These are phyloP conservation scores for Apostichopus japonicus DNA, from an alignment of 35 echinoderm and acorn worm species.

Conservation along the genomic window DNA sequence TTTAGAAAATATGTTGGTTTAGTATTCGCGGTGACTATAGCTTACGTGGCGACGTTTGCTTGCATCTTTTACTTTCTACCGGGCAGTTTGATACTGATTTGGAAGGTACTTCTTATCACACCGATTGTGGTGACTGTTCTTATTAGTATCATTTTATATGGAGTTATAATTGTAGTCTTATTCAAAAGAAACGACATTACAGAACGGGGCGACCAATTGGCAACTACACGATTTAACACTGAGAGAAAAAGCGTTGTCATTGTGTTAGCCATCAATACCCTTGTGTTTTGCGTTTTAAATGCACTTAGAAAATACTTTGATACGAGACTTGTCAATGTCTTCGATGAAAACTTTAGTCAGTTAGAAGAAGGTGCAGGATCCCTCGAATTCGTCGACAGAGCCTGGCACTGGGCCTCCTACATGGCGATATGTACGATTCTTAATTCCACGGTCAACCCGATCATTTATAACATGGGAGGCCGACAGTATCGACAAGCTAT, in stretches of 20 bases:
- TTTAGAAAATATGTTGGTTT: neutral
- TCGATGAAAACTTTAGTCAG: neutral
- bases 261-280: constrained; percentile 16
- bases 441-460: constrained; percentile 35
- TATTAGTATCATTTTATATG: neutral
- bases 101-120: neutral
- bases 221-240: neutral
- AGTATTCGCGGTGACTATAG: neutral
- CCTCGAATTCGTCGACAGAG: constrained; percentile 5
- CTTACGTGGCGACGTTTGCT: neutral
- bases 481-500: constrained; percentile 3
- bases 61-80: neutral
- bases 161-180: neutral
- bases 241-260: neutral
- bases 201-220: neutral
- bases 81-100: neutral
- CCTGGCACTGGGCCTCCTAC: constrained; percentile 38
- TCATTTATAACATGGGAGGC: constrained; percentile 1
- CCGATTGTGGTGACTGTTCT: neutral
- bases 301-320: constrained; percentile 27
- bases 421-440: constrained; percentile 40
- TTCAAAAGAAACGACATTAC: neutral
- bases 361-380: neutral
- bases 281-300: constrained; percentile 19
- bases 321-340: neutral